phyloP scores from a whole-genome alignment of 2,113 vertebrate genomes.

The Chloroceryle aenea region DNA sequence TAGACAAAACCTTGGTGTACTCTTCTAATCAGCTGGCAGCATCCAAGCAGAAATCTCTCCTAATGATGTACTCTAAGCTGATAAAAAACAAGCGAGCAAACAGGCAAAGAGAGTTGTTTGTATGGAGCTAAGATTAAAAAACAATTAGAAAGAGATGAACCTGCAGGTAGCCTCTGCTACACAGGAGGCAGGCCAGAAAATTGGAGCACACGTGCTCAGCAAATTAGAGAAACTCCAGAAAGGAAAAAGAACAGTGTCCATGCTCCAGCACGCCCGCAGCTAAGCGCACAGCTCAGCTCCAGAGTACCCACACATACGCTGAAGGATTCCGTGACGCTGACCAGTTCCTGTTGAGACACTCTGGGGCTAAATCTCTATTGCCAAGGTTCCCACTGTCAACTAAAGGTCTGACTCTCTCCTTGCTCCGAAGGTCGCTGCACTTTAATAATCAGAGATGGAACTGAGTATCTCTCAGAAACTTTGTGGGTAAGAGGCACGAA shows the following conservation, averaged over 20 bases:
- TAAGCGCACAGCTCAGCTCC: background rate
- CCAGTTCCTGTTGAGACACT: background rate
- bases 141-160: conserved; percentile 22
- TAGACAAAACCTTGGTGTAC: conserved; percentile 59
- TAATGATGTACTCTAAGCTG: conserved; percentile 54
- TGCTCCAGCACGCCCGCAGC: background rate
- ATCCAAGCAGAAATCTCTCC: conserved; percentile 50
- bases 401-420: background rate
- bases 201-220: background rate
- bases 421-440: background rate
- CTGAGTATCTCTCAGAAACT: background rate
- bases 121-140: conserved; percentile 23
- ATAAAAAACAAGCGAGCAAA: conserved; percentile 51
- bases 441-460: background rate
- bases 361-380: background rate
- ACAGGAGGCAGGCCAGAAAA: accelerated
- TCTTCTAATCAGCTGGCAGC: conserved; percentile 53
- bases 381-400: background rate
- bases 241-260: background rate
- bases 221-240: background rate
- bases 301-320: background rate
- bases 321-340: background rate
- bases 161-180: background rate
- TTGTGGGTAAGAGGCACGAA: background rate
- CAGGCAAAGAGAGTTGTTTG: conserved; percentile 19